Evolutionary conservation across 2,113 vertebrate genomes (phyloP).

Genomic region (Lasiurus borealis): DNA sequence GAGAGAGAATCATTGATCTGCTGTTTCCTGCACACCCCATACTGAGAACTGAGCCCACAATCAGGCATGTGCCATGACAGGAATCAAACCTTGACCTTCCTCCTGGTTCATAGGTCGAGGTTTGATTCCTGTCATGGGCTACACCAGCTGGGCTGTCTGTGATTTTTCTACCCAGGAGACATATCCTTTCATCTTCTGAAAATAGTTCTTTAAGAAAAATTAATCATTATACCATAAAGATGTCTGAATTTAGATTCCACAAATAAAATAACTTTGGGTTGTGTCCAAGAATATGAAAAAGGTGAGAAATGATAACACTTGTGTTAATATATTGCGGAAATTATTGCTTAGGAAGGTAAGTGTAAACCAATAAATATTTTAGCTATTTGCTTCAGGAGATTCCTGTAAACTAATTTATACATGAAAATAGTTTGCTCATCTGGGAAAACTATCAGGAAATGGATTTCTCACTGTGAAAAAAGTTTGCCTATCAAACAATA

Average conservation of each 20-base stretch:
- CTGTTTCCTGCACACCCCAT: too few species aligned
- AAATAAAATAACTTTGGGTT: not conserved
- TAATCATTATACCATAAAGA: not conserved
- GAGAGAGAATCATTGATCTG: too few species aligned
- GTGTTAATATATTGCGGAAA: not conserved
- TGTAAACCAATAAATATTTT: not conserved
- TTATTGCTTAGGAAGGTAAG: not conserved
- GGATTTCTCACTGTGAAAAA: not conserved
- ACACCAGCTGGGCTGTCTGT: too few species aligned
- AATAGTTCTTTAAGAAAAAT: not conserved
- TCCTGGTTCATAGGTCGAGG: too few species aligned
- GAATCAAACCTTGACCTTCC: too few species aligned
- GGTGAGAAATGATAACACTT: not conserved
- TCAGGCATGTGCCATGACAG: too few species aligned
- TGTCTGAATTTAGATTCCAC: not conserved
- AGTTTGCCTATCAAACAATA: not conserved
- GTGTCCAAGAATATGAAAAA: not conserved
- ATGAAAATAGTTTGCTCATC: not conserved
- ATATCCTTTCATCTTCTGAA: not conserved
- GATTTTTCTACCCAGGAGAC: not conserved
- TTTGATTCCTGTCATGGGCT: too few species aligned
- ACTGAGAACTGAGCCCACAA: too few species aligned
- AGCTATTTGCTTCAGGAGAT: not conserved
- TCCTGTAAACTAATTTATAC: not conserved
- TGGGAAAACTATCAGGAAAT: not conserved